phyloP scores from a whole-genome alignment of 2,888 invertebrate genomes.

The Subacronicta megacephala region DNA sequence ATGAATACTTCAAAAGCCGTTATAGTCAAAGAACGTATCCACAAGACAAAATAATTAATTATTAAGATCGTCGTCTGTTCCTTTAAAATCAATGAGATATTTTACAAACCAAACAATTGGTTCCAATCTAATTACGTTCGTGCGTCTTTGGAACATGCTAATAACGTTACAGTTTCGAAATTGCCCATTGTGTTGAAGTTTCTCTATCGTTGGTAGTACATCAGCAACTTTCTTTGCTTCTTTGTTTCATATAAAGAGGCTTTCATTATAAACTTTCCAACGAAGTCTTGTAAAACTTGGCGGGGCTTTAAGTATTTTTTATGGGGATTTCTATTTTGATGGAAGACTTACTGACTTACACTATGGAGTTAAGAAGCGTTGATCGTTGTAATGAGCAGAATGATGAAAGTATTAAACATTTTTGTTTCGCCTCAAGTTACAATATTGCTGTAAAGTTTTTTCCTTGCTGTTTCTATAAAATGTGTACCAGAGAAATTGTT shows the following conservation, averaged over 20 bases:
- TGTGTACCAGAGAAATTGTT: too few relatives aligned
- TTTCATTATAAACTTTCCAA: constrained; percentile 68
- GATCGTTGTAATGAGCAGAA: constrained; percentile 19
- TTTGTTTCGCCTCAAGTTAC: not conserved
- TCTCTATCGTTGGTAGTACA: constrained; percentile 45
- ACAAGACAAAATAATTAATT: constrained; percentile 5
- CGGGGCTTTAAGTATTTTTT: constrained; percentile 54
- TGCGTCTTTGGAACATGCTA: constrained; percentile 22
- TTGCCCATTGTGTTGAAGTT: constrained; percentile 55
- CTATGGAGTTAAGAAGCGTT: not conserved
- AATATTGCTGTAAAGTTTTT: too few relatives aligned
- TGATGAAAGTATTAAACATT: constrained; percentile 1
- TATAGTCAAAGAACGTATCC: constrained; percentile 1
- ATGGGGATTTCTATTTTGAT: constrained; percentile 36
- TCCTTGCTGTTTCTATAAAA: too few relatives aligned
- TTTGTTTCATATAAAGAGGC: constrained; percentile 60
- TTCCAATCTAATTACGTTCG: constrained; percentile 26
- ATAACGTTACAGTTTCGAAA: constrained; percentile 27
- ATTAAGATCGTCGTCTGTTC: not conserved
- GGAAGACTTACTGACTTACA: constrained; percentile 28
- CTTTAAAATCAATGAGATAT: constrained; percentile 6
- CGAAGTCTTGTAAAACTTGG: constrained; percentile 58
- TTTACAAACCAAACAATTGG: constrained; percentile 5
- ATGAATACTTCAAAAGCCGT: constrained; percentile 6
- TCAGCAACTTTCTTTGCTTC: constrained; percentile 49